Percentiles rank a stretch among this genome's conserved stretches.
These are phyloP conservation scores for Notarius lentiginosus DNA, from an alignment of 2,113 vertebrate species.

Conservation along the genomic window DNA sequence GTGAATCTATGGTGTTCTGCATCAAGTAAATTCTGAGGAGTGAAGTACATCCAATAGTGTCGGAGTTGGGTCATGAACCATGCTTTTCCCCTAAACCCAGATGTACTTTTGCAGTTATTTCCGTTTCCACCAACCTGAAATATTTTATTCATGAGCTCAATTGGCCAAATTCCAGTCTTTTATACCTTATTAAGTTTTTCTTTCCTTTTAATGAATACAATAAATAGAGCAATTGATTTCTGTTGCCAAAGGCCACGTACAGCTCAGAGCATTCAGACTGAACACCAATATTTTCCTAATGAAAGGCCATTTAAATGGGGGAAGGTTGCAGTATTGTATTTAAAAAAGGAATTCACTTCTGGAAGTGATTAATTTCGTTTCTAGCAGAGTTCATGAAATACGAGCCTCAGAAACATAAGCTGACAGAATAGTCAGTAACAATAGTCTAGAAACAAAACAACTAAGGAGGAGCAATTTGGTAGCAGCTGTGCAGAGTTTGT, in stretches of 20 bases:
- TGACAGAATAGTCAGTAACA: background rate
- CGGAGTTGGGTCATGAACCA: background rate
- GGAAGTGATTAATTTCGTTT: constrained; percentile 6
- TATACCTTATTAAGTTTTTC: background rate
- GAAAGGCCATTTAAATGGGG: background rate
- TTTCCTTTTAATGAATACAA: background rate
- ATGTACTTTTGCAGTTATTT: constrained; percentile 3
- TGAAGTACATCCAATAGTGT: background rate
- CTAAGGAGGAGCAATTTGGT: background rate
- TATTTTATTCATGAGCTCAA: background rate
- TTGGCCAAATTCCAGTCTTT: background rate
- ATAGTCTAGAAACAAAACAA: background rate
- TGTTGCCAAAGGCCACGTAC: background rate
- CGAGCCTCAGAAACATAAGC: background rate
- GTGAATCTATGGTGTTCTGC: background rate
- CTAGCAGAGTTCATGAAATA: background rate
- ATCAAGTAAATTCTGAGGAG: background rate
- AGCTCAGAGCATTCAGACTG: background rate
- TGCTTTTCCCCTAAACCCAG: background rate
- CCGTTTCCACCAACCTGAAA: background rate
- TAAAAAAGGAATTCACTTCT: background rate
- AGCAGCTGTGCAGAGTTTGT: background rate
- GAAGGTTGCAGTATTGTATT: background rate
- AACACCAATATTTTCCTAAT: background rate
- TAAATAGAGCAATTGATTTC: background rate